Percentiles rank a stretch among this genome's conserved stretches.
phyloP scores from a whole-genome alignment of 2,113 vertebrate species.

The Xyliphius kryptos region DNA sequence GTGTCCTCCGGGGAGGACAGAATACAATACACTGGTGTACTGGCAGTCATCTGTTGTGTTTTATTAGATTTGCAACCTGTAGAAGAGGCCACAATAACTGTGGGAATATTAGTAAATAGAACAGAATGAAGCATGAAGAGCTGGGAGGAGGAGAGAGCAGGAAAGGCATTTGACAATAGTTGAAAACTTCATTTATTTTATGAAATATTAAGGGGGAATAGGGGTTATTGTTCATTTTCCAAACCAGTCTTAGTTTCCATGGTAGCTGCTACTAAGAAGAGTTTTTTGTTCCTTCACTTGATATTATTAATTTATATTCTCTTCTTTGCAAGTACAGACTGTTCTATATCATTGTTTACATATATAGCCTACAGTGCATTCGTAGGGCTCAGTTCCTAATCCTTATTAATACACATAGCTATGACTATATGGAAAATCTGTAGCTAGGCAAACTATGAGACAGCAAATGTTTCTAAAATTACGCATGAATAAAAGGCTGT shows the following conservation, averaged over 20 bases:
- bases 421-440: too few species aligned
- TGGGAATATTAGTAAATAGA: conserved; percentile 40
- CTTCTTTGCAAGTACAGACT: conserved; percentile 16
- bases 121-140: background rate
- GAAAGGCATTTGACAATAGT: conserved; percentile 20
- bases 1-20: conserved; percentile 21
- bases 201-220: conserved; percentile 22
- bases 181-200: conserved; percentile 44
- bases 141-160: background rate
- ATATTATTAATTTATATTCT: conserved; percentile 31
- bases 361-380: conserved; percentile 4
- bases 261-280: conserved; percentile 42
- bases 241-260: conserved; percentile 45
- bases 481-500: too few species aligned
- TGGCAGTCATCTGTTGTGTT: conserved; percentile 47
- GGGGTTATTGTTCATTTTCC: conserved; percentile 2
- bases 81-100: conserved; percentile 37
- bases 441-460: too few species aligned
- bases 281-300: conserved; percentile 27
- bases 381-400: conserved; percentile 11
- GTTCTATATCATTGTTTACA: conserved; percentile 3
- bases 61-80: conserved; percentile 49
- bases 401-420: conserved; percentile 8
- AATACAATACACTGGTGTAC: conserved; percentile 35
- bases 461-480: too few species aligned